Evolutionary conservation across 2,113 vertebrate species (phyloP).

Genomic region (Corydoras maculifer): DNA sequence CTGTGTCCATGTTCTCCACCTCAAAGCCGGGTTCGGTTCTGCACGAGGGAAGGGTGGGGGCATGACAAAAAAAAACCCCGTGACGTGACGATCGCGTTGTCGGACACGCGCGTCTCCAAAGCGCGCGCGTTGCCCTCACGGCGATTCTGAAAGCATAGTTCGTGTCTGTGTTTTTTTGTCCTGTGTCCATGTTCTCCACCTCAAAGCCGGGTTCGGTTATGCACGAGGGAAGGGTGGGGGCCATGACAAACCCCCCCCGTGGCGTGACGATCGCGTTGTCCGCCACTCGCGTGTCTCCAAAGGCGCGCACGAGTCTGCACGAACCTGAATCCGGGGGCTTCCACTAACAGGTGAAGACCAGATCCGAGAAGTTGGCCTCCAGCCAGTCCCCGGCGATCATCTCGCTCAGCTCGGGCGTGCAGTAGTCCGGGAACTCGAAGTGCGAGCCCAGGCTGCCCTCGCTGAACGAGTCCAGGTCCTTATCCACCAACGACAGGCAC

Average conservation of each 20-base stretch:
- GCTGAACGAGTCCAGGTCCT: constrained; percentile 85
- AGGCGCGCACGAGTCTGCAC: constrained; percentile 32
- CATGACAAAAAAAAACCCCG: neutral
- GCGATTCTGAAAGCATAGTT: constrained; percentile 76
- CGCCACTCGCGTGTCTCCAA: constrained; percentile 8
- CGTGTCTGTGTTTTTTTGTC: constrained; percentile 62
- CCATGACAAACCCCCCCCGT: neutral
- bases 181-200: constrained; percentile 57
- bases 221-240: neutral
- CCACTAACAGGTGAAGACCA: constrained; percentile 89
- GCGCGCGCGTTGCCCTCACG: too few species aligned
- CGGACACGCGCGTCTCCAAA: too few species aligned
- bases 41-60: neutral
- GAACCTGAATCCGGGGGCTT: constrained; percentile 34
- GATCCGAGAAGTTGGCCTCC: constrained; percentile 86
- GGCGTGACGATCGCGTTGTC: neutral
- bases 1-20: constrained; percentile 57
- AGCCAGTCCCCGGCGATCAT: constrained; percentile 97
- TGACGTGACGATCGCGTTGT: neutral
- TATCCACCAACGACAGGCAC: constrained; percentile 85
- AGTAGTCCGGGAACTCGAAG: constrained; percentile 89
- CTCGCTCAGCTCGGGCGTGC: constrained; percentile 84
- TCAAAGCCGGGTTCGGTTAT: neutral
- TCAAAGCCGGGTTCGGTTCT: neutral
- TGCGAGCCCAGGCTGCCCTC: constrained; percentile 82